Base-by-base conservation (phyloP, 1,140 invertebrate species). In the Frieseomelitta varia region DNA sequence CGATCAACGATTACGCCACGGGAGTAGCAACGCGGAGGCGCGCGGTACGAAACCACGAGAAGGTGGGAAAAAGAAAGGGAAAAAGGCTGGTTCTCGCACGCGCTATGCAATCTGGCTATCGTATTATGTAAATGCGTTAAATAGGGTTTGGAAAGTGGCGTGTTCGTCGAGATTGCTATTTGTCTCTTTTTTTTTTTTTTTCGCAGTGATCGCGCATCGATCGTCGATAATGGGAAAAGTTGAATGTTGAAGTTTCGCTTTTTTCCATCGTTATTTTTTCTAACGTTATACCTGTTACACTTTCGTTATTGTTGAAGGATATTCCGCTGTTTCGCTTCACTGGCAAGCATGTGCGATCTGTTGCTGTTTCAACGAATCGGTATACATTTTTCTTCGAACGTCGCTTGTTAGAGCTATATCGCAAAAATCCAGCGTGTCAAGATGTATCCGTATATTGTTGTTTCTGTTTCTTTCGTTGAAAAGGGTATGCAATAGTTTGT, bases 11-110 rank as follows among this genome's bases (percentile, higher is more conserved):
- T 87, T 73, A 68, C n/a, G 68, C 78, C 58, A 63, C 84, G 86
- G 39, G 8, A 88, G 68, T 81, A 88, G 82, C 53, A 61, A 88
- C 71, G 39, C 39, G 81, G 72, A 72, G 72, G 87, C 81, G 87
- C 81, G 81, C 71, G 87, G 76, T 73, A 77, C 72, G 72, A 51
- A 55, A 81, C 71, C 51, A 55, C 47, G 21, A 72, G 47, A 17
- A 53, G 51, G 65, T 65, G 69, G n/a, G 63, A 73, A 53, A 39
- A 56, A 79, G 56, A 53, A 39, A 51, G 76, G 56, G 58, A 51
- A 82, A 72, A 53, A 47, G 56, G 53, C 72, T 65, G 30, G 56
- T 84, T 78, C 58, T 79, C 63, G 67, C 71, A 73, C 71, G 47
- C 17, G 71, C 27, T 53, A 55, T 12, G 27, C 30, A 75, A 58